A percentile compares a stretch with the other conserved stretches of the same genome.
Evolutionary conservation across 2,113 vertebrate species (phyloP).

Genomic region (Phrynosoma blainvillii): DNA sequence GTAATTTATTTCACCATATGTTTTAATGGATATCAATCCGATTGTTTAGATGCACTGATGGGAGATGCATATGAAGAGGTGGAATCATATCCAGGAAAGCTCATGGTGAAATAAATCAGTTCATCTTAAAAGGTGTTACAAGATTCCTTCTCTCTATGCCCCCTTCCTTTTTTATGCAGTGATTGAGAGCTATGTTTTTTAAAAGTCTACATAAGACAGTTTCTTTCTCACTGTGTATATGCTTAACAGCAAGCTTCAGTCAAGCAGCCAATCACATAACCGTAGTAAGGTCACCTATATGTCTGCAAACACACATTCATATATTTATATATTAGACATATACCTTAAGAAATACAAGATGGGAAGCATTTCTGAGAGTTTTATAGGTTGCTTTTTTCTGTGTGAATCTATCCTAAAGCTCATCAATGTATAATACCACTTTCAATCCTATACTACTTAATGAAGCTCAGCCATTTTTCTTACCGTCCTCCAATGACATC

Average conservation of each 20-base stretch:
- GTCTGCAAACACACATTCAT: not conserved
- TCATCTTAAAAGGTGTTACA: too few relatives aligned
- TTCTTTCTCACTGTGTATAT: not conserved
- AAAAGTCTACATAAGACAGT: not conserved
- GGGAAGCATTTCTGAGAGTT: too few relatives aligned
- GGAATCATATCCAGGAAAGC: too few relatives aligned
- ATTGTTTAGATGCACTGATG: too few relatives aligned
- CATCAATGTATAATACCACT: too few relatives aligned
- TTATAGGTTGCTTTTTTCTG: not conserved
- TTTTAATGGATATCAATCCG: too few relatives aligned
- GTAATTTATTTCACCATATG: too few relatives aligned
- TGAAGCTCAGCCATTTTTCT: conserved; percentile 58
- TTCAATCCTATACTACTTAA: not conserved
- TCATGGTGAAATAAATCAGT: too few relatives aligned
- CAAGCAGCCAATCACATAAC: not conserved
- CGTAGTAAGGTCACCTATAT: not conserved
- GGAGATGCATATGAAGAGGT: too few relatives aligned
- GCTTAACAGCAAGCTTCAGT: not conserved
- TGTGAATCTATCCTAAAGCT: not conserved
- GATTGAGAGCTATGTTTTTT: not conserved
- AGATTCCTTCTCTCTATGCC: too few relatives aligned
- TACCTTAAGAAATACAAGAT: not conserved
- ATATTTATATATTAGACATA: not conserved
- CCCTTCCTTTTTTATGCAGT: too few relatives aligned
- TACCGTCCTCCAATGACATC: conserved; percentile 92